phyloP scores from a whole-genome alignment of 2,113 vertebrate species.

The Blennius ocellaris region DNA sequence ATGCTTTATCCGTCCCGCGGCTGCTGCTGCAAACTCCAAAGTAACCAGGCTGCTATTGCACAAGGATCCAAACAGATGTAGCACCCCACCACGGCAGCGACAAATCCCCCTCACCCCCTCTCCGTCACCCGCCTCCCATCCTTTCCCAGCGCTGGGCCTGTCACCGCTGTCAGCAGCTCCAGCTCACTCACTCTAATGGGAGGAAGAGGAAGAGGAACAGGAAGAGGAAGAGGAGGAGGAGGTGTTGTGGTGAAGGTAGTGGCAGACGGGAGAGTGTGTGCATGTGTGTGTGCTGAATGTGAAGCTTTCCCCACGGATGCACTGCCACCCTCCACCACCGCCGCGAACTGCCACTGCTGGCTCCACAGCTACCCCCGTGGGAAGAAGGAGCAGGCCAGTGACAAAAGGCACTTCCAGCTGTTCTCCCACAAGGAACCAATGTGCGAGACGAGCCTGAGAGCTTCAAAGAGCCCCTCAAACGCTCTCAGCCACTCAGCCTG shows the following conservation, averaged over 20 bases:
- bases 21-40: conserved; percentile 29
- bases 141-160: conserved; percentile 39
- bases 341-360: neutral
- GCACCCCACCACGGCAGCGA: conserved; percentile 2
- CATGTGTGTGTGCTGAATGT: conserved; percentile 5
- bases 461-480: conserved; percentile 20
- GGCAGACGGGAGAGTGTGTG: neutral
- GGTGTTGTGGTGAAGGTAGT: conserved; percentile 30
- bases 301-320: conserved; percentile 59
- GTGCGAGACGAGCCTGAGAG: conserved; percentile 26
- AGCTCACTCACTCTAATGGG: conserved; percentile 61
- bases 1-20: conserved; percentile 21
- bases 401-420: conserved; percentile 63
- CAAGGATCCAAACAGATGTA: conserved; percentile 63
- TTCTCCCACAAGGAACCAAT: conserved; percentile 50
- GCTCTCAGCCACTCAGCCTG: conserved; percentile 26
- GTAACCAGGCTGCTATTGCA: conserved; percentile 26
- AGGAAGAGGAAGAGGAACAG: conserved; percentile 44
- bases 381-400: conserved; percentile 34
- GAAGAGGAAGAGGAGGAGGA: conserved; percentile 37
- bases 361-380: conserved; percentile 30
- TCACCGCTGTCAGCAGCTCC: conserved; percentile 67
- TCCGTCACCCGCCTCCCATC: conserved; percentile 7
- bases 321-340: conserved; percentile 27
- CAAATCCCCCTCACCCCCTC: no score